phyloP scores from a whole-genome alignment of 2,888 invertebrate genomes.

The Melanchra persicariae region DNA sequence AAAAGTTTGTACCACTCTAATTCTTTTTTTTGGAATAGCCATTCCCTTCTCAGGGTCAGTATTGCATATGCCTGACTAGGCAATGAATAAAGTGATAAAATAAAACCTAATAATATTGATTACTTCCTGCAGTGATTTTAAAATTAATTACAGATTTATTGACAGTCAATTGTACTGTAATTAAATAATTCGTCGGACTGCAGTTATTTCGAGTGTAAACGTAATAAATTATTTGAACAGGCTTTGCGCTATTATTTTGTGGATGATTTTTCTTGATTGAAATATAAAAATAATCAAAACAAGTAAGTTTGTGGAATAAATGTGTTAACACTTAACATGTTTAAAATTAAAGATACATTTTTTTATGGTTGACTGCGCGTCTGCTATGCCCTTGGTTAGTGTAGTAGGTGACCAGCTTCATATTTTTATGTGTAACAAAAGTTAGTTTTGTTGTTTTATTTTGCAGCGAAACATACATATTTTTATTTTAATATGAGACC shows the following conservation, averaged over 20 bases:
- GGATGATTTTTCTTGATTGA: neutral
- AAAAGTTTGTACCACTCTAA: too few species aligned
- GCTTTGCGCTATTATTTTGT: neutral
- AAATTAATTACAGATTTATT: slow-evolving; percentile 37
- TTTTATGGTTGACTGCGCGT: too few species aligned
- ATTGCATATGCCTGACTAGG: slow-evolving; percentile 13
- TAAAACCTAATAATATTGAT: slow-evolving; percentile 25
- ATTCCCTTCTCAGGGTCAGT: slow-evolving; percentile 58
- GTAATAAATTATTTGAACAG: slow-evolving; percentile 3
- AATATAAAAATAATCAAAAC: neutral
- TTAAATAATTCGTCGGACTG: slow-evolving; percentile 9
- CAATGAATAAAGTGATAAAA: slow-evolving; percentile 21
- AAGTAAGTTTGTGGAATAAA: neutral
- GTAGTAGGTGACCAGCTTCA: too few species aligned
- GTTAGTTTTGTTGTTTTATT: too few species aligned
- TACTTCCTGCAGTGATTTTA: slow-evolving; percentile 49
- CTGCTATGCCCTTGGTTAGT: too few species aligned
- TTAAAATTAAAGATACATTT: too few species aligned
- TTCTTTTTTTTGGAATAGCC: slow-evolving; percentile 15
- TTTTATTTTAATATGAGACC: too few species aligned
- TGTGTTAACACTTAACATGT: neutral
- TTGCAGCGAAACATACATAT: too few species aligned
- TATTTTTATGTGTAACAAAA: too few species aligned
- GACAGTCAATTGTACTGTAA: neutral
- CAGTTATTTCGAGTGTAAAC: slow-evolving; percentile 15